Evolutionary conservation across 2,888 invertebrate species (phyloP).

Genomic region (Eupelmus urozonus): DNA sequence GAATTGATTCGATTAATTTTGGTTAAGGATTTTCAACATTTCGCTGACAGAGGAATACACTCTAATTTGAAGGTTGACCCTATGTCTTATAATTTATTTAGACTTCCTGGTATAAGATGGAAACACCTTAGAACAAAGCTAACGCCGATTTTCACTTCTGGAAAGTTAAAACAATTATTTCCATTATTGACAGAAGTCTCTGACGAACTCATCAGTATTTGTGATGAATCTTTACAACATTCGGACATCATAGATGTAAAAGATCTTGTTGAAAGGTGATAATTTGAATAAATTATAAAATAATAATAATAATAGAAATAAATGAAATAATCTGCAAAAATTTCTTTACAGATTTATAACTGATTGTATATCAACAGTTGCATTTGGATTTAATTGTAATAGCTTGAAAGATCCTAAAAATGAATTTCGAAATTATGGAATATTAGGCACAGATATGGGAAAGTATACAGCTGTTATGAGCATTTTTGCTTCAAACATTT

Average conservation of each 20-base stretch:
- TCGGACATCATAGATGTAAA: slow-evolving; percentile 63
- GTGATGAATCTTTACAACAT: slow-evolving; percentile 47
- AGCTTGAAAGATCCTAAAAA: slow-evolving; percentile 66
- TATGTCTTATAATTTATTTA: slow-evolving; percentile 69
- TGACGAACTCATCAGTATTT: slow-evolving; percentile 61
- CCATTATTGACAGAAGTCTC: slow-evolving; percentile 67
- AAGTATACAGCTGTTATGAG: slow-evolving; percentile 58
- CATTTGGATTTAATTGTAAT: slow-evolving; percentile 70
- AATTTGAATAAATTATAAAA: neutral
- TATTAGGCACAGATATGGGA: slow-evolving; percentile 58
- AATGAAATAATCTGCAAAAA: neutral
- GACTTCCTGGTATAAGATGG: slow-evolving; percentile 72
- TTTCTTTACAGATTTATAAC: slow-evolving; percentile 64
- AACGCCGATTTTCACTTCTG: slow-evolving; percentile 76
- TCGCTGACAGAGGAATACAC: slow-evolving; percentile 72
- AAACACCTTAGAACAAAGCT: slow-evolving; percentile 72
- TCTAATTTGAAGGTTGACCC: slow-evolving; percentile 71
- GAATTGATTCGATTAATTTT: slow-evolving; percentile 70
- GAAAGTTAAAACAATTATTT: slow-evolving; percentile 75
- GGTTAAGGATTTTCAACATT: slow-evolving; percentile 72
- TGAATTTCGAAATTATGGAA: slow-evolving; percentile 70
- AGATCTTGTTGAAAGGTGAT: slow-evolving; percentile 67
- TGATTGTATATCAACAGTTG: slow-evolving; percentile 69
- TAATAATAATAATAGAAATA: neutral
- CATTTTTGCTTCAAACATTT: slow-evolving; percentile 66